Base-by-base conservation (phyloP, 2,888 invertebrate genomes). In the Schrankia costaestrigalis region DNA sequence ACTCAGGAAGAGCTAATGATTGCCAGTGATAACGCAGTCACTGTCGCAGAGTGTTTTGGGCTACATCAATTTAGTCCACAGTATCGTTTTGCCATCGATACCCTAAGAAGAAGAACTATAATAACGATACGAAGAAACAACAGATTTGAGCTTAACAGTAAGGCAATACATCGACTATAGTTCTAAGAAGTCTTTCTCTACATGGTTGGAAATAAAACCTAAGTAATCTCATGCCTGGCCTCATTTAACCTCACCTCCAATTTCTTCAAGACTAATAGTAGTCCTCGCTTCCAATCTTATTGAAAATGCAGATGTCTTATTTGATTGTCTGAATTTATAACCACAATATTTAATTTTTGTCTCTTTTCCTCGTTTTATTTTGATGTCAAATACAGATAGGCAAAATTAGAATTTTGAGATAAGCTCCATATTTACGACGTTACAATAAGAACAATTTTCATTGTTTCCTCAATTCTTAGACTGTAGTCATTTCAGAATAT, bases 311-410 rank as follows among this genome's bases (percentile, higher is more conserved):
- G 48, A 54, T 52, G 46, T 38, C 46, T 43, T 36, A 46, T 37
- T 52, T 51, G 48, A 62, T 65, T 57, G 38, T 35, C 17, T 24
- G 31, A 54, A 64, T 71, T 63, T 62, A 68, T 66, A 53, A 49
- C 44, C 35, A 26, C 28, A 41, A 48, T 56, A 44, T 45, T 41
- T 49, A 30, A 46, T 23, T 41, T 37, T 40, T 39, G 35, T 39
- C 32, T 28, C 24, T 21, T n/a, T n/a, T n/a, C 11, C 11, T 15
- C 19, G 6, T 40, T 45, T 46, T 36, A 45, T 49, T 39, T 35
- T 24, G 26, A 32, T 21, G 44, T 53, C 53, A 46, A 46, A 36
- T 28, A 31, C 51, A 53, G 42, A 51, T 38, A 31, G 32, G 37
- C 22, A 27, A 35, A 54, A 50, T 56, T 47, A 35, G 25, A 44